These are phyloP conservation scores for Eulacestoma nigropectus DNA, from an alignment of 2,113 vertebrate species.

Conservation along the genomic window DNA sequence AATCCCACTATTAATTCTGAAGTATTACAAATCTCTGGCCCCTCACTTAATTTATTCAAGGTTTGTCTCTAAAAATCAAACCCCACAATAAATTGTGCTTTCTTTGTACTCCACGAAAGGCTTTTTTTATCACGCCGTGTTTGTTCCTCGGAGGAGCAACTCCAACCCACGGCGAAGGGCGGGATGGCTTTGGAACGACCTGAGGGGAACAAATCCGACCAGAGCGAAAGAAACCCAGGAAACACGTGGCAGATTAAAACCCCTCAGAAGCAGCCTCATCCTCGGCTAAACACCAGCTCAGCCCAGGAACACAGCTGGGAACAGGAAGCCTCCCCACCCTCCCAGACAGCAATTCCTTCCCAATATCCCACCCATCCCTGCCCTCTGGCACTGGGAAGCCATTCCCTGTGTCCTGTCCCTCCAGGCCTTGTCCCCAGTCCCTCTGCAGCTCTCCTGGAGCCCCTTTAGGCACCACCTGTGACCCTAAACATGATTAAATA, in stretches of 20 bases:
- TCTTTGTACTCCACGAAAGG: constrained; percentile 53
- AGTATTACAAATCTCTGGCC: neutral
- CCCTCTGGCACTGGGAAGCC: neutral
- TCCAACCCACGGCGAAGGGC: constrained; percentile 58
- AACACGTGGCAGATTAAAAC: constrained; percentile 68
- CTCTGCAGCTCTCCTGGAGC: neutral
- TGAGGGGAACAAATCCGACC: constrained; percentile 43
- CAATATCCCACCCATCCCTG: accelerated
- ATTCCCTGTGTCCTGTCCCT: neutral
- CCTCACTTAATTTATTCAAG: neutral
- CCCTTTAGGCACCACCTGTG: neutral
- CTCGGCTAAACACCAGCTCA: neutral
- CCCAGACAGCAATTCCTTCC: neutral
- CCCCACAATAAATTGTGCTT: neutral
- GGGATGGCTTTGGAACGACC: constrained; percentile 63
- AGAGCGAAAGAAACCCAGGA: constrained; percentile 65
- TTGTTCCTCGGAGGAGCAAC: constrained; percentile 64
- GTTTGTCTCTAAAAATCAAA: neutral
- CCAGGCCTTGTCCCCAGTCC: accelerated
- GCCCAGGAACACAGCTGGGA: constrained; percentile 71
- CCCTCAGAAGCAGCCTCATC: constrained; percentile 35
- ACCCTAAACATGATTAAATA: neutral
- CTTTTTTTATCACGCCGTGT: constrained; percentile 54
- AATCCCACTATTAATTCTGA: neutral
- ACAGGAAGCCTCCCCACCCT: constrained; percentile 47